Evolutionary conservation across 2,797 vertebrate genomes (phyloP), one percentile per base, ranked within the genome.

Genomic region (Leptoclinus maculatus): DNA sequence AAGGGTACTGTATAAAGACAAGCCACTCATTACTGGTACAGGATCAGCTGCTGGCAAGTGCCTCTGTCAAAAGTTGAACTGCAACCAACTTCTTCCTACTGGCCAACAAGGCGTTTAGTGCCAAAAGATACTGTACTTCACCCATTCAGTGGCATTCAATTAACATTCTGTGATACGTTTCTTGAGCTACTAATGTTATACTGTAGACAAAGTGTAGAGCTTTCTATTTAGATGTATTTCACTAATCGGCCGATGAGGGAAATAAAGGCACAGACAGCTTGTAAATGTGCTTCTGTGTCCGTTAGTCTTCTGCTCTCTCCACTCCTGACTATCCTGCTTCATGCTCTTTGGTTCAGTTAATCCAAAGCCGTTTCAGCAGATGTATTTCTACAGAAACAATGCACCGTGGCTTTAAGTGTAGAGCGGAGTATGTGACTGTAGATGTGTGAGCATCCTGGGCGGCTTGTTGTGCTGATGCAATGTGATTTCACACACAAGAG

Each of bases 11-110:
- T 36, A 39, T 82, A 66, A 71, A 81, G 25, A 68, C 57, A 63
- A 23, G 78, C 76, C 66, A 67, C 80, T 73, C 66, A 32, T 45
- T 51, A 64, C 67, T 83, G 62, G 80, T 64, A 74, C 62, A 39
- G 12, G n/a, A 72, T 71, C 72, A 63, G 66, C 57, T 71, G 67
- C 49, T 59, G 49, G 59, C 29, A 70, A 62, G 27, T 51, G 23
- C 23, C 39, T 67, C 62, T 77, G 56, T 60, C 56, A 79, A 78
- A 71, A 47, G 45, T 66, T 73, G 53, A 72, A 72, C 38, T 27
- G 25, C 1, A 0, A 51, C 65, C 67, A 67, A 45, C 23, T 34
- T 77, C 76, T 12, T 56, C n/a, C 27, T 29, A 47, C 41, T 10
- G 13, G 29, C 27, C 60, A 78, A 63, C 21, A 63, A 54, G 34